A percentile compares a stretch with the other conserved stretches of the same genome.
phyloP scores from a whole-genome alignment of 2,888 invertebrate genomes.

The Pelosia muscerda region DNA sequence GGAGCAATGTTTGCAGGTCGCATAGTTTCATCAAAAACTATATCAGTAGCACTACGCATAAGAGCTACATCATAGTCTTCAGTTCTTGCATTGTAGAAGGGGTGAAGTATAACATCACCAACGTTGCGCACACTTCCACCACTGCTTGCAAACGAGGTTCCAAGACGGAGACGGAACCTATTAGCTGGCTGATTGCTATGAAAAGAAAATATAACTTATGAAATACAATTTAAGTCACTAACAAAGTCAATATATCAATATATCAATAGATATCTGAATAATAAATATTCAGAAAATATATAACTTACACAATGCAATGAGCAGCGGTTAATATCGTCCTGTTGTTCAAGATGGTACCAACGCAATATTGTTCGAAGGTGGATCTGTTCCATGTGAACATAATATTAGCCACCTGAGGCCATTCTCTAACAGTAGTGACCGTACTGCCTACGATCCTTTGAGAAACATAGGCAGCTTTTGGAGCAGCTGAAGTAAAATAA shows the following conservation, averaged over 20 bases:
- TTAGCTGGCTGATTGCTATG: conserved; percentile 46
- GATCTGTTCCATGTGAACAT: conserved; percentile 4
- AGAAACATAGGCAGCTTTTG: neutral
- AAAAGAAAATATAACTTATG: neutral
- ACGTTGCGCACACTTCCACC: conserved; percentile 57
- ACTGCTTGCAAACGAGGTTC: conserved; percentile 59
- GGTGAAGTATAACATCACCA: conserved; percentile 56
- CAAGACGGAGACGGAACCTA: conserved; percentile 48
- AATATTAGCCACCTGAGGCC: conserved; percentile 3
- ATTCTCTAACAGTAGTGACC: conserved; percentile 3
- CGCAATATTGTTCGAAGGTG: conserved; percentile 2
- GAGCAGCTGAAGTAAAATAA: neutral
- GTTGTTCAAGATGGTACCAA: conserved; percentile 12
- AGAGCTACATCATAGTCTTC: conserved; percentile 69
- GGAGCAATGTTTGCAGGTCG: conserved; percentile 58
- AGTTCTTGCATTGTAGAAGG: conserved; percentile 56
- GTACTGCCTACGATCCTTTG: conserved; percentile 5
- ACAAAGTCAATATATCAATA: too few species aligned
- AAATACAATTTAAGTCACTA: neutral
- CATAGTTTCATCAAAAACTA: conserved; percentile 35
- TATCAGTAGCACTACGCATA: conserved; percentile 46
- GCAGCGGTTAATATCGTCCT: conserved; percentile 14
- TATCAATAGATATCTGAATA: too few species aligned
- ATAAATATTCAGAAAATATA: neutral
- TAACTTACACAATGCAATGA: conserved; percentile 17